Evolutionary conservation across 1,140 invertebrate genomes (phyloP).

Genomic region (Pseudomyrmex concolor): DNA sequence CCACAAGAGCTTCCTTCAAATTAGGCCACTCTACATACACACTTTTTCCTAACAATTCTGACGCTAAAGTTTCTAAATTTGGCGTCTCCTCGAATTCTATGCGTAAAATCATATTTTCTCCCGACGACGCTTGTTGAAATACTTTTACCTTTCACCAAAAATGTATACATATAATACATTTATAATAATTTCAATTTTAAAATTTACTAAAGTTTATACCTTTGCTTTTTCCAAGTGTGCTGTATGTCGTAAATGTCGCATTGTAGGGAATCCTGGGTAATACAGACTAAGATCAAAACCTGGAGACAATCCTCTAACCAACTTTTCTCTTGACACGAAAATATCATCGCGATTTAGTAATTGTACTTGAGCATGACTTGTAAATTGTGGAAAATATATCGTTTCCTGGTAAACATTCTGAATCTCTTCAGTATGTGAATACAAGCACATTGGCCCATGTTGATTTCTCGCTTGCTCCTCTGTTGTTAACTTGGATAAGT

Average conservation of each 20-base stretch:
- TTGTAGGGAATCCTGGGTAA: constrained; percentile 96
- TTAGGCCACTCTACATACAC: constrained; percentile 96
- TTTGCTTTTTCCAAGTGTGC: constrained; percentile 89
- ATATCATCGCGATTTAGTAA: constrained; percentile 87
- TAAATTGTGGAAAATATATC: constrained; percentile 88
- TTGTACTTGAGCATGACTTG: constrained; percentile 86
- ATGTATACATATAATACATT: neutral
- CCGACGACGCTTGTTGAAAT: constrained; percentile 92
- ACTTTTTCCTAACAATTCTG: constrained; percentile 89
- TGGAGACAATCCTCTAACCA: constrained; percentile 91
- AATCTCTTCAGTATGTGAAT: constrained; percentile 87
- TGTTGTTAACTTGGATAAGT: constrained; percentile 88
- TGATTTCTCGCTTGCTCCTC: constrained; percentile 92
- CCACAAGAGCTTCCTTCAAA: constrained; percentile 88
- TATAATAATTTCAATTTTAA: neutral
- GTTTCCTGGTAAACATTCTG: constrained; percentile 87
- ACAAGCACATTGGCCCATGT: constrained; percentile 94
- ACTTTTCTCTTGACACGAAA: constrained; percentile 86
- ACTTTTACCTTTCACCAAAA: constrained; percentile 88
- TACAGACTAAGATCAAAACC: constrained; percentile 89
- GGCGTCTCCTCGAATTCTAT: constrained; percentile 83
- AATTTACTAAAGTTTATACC: constrained; percentile 74
- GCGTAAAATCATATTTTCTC: constrained; percentile 93
- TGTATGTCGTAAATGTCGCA: constrained; percentile 92
- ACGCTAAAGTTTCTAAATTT: constrained; percentile 85